phyloP scores from a whole-genome alignment of 1,140 invertebrate species.

The Cotesia vestalis region DNA sequence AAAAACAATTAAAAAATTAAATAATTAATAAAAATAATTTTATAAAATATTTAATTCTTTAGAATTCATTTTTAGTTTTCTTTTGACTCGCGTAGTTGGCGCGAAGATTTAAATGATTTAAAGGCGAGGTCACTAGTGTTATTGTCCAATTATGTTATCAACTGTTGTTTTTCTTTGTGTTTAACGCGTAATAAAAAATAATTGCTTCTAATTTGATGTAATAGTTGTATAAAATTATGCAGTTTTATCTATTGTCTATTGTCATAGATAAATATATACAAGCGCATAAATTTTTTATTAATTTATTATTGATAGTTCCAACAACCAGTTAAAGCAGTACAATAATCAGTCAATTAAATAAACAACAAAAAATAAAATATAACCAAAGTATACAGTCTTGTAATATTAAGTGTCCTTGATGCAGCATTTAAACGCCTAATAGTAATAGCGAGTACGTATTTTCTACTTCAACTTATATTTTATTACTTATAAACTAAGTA shows the following conservation, averaged over 20 bases:
- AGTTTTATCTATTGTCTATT: too few species aligned
- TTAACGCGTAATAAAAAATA: too few species aligned
- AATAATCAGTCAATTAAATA: neutral
- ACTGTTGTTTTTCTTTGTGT: too few species aligned
- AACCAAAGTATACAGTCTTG: neutral
- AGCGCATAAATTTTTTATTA: too few species aligned
- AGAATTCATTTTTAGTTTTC: neutral
- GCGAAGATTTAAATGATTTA: constrained; percentile 5
- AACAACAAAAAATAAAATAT: constrained; percentile 8
- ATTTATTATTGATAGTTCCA: neutral
- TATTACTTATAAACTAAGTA: neutral
- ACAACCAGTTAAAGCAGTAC: neutral
- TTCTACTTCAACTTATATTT: neutral
- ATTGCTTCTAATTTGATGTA: too few species aligned
- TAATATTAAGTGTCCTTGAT: constrained; percentile 23
- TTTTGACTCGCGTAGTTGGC: constrained; percentile 1
- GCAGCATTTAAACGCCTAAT: constrained; percentile 13
- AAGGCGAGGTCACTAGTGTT: neutral
- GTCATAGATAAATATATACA: too few species aligned
- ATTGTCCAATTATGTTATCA: too few species aligned
- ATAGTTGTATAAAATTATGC: too few species aligned
- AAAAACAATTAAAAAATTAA: neutral
- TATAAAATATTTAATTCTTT: neutral
- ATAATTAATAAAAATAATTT: neutral
- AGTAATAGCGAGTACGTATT: neutral